These are phyloP conservation scores for Pterocles orientalis DNA, from an alignment of 2,113 vertebrate species.

Conservation along the genomic window DNA sequence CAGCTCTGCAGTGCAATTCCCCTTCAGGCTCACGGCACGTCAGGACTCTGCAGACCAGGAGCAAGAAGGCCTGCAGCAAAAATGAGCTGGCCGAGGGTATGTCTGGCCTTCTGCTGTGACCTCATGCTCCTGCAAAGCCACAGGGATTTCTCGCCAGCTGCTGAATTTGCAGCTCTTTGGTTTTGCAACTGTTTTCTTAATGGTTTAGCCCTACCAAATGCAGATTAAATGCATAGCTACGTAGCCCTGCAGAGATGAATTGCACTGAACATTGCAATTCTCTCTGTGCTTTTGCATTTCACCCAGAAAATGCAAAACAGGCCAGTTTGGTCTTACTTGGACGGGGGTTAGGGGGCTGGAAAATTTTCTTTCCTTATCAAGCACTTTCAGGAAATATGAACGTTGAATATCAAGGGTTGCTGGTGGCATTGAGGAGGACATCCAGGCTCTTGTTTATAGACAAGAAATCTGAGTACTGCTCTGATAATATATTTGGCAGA, in stretches of 20 bases:
- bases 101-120: not conserved
- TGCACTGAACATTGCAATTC: not conserved
- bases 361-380: not conserved
- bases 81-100: not conserved
- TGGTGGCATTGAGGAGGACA: not conserved
- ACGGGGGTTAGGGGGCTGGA: not conserved
- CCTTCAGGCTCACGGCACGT: not conserved
- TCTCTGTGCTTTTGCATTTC: not conserved
- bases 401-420: not conserved
- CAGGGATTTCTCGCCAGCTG: not conserved
- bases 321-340: not conserved
- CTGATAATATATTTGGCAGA: not conserved
- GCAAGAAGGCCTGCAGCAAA: not conserved
- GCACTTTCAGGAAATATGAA: not conserved
- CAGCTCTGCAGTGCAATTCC: not conserved
- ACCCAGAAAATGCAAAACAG: not conserved
- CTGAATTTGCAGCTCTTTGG: not conserved
- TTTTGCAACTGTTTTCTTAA: not conserved
- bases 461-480: not conserved
- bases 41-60: not conserved
- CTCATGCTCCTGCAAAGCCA: not conserved
- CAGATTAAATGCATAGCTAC: not conserved
- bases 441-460: slow-evolving; percentile 2
- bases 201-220: not conserved
- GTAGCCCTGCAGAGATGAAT: not conserved